Conservation (phyloP, 2,113 vertebrate genomes). For the Trichomycterus rosablanca region DNA sequence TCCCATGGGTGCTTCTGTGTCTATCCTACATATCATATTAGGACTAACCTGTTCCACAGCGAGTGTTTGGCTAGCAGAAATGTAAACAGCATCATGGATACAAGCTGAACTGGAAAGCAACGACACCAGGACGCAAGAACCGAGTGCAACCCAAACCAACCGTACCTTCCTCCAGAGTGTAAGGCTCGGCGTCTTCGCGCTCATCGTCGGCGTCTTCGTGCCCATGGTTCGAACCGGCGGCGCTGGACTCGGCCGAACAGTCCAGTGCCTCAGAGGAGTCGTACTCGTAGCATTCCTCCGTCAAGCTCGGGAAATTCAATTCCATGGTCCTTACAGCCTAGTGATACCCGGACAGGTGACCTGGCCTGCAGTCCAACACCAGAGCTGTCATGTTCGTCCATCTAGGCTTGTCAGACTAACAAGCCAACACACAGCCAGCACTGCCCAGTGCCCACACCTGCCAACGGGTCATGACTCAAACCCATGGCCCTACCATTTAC, state of each 20-base stretch:
- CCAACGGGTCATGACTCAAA: constrained; percentile 19
- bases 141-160: neutral
- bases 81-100: neutral
- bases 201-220: accelerated
- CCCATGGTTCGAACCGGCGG: constrained; percentile 48
- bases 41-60: constrained; percentile 13
- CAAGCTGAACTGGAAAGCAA: neutral
- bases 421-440: constrained; percentile 16
- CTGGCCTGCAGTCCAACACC: constrained; percentile 30
- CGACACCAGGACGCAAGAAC: neutral
- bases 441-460: constrained; percentile 25
- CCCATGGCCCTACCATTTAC: constrained; percentile 6
- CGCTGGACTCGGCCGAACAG: constrained; percentile 18
- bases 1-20: too few relatives aligned
- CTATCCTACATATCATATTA: too few relatives aligned
- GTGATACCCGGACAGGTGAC: neutral
- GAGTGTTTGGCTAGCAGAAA: constrained; percentile 1
- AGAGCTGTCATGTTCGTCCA: constrained; percentile 1
- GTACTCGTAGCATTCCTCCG: constrained; percentile 71
- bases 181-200: constrained; percentile 41
- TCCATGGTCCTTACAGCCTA: constrained; percentile 66
- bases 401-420: neutral
- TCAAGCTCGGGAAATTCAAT: constrained; percentile 38
- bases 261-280: constrained; percentile 47
- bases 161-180: constrained; percentile 72